These are phyloP conservation scores for Notarius quadriscutis DNA, from an alignment of 2,113 vertebrate species.

Conservation along the genomic window DNA sequence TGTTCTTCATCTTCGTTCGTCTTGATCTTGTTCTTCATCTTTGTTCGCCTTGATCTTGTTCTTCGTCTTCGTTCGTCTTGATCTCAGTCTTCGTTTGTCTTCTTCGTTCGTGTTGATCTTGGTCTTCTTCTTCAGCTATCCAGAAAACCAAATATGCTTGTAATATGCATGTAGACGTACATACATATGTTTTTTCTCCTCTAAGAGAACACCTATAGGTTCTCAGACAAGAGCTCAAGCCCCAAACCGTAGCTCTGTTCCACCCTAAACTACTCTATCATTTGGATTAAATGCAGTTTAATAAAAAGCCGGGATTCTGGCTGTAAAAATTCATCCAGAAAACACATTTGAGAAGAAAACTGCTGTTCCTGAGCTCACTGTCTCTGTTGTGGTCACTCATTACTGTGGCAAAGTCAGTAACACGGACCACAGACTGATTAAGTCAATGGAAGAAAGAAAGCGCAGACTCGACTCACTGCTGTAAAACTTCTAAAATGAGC, in stretches of 20 bases:
- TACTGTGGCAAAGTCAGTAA: conserved; percentile 2
- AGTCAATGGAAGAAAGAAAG: conserved; percentile 3
- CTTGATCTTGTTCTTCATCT: too few relatives aligned
- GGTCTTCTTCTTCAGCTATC: not conserved
- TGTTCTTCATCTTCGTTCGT: too few relatives aligned
- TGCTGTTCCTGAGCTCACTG: too few relatives aligned
- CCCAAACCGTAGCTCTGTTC: not conserved
- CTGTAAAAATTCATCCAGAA: not conserved
- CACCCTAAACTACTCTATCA: not conserved
- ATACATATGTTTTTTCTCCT: too few relatives aligned
- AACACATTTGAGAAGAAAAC: conserved; percentile 3
- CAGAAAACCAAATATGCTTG: not conserved
- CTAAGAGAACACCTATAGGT: not conserved
- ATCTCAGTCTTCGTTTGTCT: too few relatives aligned
- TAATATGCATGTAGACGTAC: not conserved
- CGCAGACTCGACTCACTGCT: not conserved
- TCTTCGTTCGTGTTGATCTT: too few relatives aligned
- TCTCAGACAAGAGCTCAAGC: not conserved
- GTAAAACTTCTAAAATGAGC: conserved; percentile 27
- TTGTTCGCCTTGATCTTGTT: too few relatives aligned
- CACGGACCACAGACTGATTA: conserved; percentile 17
- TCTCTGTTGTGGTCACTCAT: not conserved
- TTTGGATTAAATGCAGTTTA: not conserved
- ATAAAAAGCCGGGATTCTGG: not conserved
- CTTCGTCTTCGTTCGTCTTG: too few relatives aligned